Conservation (phyloP, 2,113 vertebrate genomes). For the Urocitellus parryii region DNA sequence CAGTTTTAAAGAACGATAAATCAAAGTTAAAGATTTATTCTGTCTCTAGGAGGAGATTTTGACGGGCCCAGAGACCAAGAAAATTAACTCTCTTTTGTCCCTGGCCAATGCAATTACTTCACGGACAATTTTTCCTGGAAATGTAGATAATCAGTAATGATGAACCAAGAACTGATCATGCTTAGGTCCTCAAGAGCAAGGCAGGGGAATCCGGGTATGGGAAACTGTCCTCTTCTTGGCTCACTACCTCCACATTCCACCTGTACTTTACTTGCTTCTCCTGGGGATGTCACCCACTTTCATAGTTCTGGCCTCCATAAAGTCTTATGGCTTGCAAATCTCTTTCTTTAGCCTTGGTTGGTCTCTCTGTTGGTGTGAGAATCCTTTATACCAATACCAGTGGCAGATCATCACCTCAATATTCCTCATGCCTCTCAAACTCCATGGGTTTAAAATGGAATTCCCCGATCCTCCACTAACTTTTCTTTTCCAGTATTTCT, state of each 20-base stretch:
- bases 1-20: constrained; percentile 19
- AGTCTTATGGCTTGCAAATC: background rate
- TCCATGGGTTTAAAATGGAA: background rate
- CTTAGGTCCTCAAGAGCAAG: background rate
- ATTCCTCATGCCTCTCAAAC: background rate
- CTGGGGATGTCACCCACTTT: background rate
- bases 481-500: background rate
- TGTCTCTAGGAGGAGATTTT: background rate
- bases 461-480: background rate
- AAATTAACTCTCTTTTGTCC: constrained; percentile 54
- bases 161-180: background rate
- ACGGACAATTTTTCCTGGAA: constrained; percentile 20
- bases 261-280: background rate
- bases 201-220: background rate
- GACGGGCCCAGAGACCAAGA: constrained; percentile 19
- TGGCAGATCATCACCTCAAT: background rate
- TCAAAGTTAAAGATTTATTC: constrained; percentile 49
- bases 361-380: background rate
- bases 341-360: background rate
- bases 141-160: background rate
- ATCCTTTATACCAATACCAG: background rate
- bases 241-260: background rate
- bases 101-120: constrained; percentile 47
- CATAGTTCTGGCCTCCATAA: background rate
- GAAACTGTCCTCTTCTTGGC: background rate